A percentile compares a stretch with the other conserved stretches of the same genome.
These are phyloP conservation scores for Hipparchia semele DNA, from an alignment of 2,888 invertebrate genomes.

Conservation along the genomic window DNA sequence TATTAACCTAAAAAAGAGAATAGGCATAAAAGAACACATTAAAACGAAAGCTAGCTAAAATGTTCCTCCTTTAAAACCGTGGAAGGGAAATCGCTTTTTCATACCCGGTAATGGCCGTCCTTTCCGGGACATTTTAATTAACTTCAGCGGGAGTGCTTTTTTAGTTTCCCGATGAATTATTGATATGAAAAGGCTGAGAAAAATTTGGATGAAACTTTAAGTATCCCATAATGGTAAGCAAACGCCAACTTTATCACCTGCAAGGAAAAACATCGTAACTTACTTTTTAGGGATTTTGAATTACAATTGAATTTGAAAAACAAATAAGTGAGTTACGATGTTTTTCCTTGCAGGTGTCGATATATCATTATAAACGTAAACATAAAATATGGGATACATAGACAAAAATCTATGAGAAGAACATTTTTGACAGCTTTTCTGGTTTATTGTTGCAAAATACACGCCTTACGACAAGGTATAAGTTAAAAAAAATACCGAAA, in stretches of 20 bases:
- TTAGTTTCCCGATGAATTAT: slow-evolving; percentile 70
- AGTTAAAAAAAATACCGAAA: too few relatives aligned
- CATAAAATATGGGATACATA: background rate
- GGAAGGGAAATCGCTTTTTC: slow-evolving; percentile 79
- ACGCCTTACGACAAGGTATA: too few relatives aligned
- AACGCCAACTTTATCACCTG: background rate
- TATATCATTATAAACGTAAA: background rate
- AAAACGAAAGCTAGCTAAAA: slow-evolving; percentile 46
- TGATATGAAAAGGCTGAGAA: slow-evolving; percentile 50
- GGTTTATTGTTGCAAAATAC: too few relatives aligned
- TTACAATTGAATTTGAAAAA: too few relatives aligned
- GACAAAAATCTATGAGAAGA: background rate
- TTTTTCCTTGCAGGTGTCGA: too few relatives aligned
- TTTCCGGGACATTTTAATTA: slow-evolving; percentile 79
- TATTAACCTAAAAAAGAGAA: background rate
- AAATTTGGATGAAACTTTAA: slow-evolving; percentile 10
- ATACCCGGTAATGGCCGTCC: slow-evolving; percentile 73
- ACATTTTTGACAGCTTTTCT: background rate
- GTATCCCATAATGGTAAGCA: background rate
- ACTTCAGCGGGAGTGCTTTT: slow-evolving; percentile 63
- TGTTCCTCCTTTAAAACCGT: slow-evolving; percentile 72
- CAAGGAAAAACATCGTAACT: too few relatives aligned
- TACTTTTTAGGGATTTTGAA: too few relatives aligned
- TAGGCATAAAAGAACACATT: background rate
- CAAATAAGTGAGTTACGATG: too few relatives aligned